Base-by-base conservation (phyloP, 2,113 vertebrate species). In the Microcebus ravelobensis region DNA sequence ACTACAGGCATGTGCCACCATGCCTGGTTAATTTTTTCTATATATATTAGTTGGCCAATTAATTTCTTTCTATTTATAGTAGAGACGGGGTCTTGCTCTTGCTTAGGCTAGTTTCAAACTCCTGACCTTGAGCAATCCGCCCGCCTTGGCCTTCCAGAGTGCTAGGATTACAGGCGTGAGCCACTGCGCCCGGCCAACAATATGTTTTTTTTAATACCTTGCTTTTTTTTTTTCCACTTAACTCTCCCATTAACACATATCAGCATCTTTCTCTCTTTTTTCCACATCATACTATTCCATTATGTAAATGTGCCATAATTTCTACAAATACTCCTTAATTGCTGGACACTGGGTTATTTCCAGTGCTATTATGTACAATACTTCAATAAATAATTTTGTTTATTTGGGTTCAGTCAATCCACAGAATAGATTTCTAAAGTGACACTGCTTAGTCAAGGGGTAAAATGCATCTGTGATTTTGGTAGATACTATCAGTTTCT, bases 401-500 rank as follows among this genome's bases (percentile, higher is more conserved):
- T 83, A 94, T 61, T 63, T 94, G 52, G 23, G 36, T 74, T 89
- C 59, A 93, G 79, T 71, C 68, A 87, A 95, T n/a, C 79, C 27
- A 74, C 61, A 95, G 48, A 90, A 77, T 0, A 74, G 45, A 90
- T 77, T 93, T 88, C 67, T 89, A 92, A 85, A 92, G 45, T 85
- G 81, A 65, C 29, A 36, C 0, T 89, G 34, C 68, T 74, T 70
- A 27, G 83, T 89, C 50, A 96, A 89, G 90, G n/a, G 59, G 42
- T 87, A 85, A 96, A 96, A 70, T 48, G 8, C 25, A 91, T 55
- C 89, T 94, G 21, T 86, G 94, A 93, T 95, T 93, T 74, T 87
- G 52, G 88, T 59, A 95, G 39, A 77, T 34, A 70, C 14, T 61
- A 12, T 6, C 70, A 96, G 77, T 61, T 92, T 92, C 45, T 92